Percentiles rank a stretch among this genome's conserved stretches.
phyloP scores from a whole-genome alignment of 1,140 invertebrate genomes.

The Anoplophora glabripennis region DNA sequence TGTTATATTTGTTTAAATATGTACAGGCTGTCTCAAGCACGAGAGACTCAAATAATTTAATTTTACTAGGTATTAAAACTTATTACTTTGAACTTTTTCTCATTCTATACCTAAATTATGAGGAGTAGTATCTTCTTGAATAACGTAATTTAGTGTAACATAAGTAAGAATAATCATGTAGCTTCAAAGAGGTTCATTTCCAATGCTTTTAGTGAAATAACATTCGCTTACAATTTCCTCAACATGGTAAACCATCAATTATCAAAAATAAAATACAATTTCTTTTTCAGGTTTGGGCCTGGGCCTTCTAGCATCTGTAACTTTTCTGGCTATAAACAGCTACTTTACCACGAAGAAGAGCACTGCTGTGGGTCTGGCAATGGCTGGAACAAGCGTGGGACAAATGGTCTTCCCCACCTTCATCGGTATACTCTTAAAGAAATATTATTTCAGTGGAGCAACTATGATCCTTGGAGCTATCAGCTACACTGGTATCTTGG shows the following conservation, averaged over 20 bases:
- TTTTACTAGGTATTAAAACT: too few species aligned
- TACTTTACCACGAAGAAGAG: conserved; percentile 67
- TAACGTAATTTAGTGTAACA: too few species aligned
- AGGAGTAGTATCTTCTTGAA: background rate
- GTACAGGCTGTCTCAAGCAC: background rate
- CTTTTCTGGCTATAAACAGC: conserved; percentile 68
- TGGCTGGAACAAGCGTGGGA: conserved; percentile 69
- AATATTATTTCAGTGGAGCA: conserved; percentile 56
- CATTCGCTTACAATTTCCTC: too few species aligned
- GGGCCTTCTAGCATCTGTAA: conserved; percentile 63
- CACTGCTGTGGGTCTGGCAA: conserved; percentile 65
- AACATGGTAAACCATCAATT: background rate
- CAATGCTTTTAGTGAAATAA: too few species aligned
- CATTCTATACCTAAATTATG: background rate
- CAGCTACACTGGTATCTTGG: conserved; percentile 57
- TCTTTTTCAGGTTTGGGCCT: conserved; percentile 61
- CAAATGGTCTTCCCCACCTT: conserved; percentile 72
- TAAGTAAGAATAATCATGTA: too few species aligned
- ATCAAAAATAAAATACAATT: background rate
- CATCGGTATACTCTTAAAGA: conserved; percentile 57
- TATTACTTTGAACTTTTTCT: background rate
- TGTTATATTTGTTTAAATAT: background rate
- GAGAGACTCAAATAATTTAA: too few species aligned
- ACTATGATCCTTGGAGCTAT: conserved; percentile 60
- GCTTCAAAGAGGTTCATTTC: too few species aligned